Evolutionary conservation across 2,888 invertebrate species (phyloP).

Genomic region (Pedicia rivosa): DNA sequence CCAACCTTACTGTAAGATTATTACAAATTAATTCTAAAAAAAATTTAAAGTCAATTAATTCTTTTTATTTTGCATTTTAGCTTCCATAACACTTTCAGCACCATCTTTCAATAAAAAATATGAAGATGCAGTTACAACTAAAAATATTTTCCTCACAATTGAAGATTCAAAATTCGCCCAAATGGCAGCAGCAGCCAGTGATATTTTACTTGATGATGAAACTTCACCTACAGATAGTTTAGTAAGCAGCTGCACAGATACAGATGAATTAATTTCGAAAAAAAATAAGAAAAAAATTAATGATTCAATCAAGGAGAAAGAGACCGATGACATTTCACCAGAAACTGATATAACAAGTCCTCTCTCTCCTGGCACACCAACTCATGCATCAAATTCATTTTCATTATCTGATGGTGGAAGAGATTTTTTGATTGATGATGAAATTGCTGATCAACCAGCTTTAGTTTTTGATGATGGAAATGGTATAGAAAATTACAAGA

Average conservation of each 20-base stretch:
- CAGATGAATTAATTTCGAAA: slow-evolving; percentile 20
- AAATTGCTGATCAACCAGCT: slow-evolving; percentile 81
- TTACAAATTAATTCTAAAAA: no score
- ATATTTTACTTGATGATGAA: slow-evolving; percentile 61
- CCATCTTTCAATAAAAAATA: slow-evolving; percentile 5
- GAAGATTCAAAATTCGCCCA: slow-evolving; percentile 46
- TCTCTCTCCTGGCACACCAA: slow-evolving; percentile 59
- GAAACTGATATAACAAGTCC: slow-evolving; percentile 31
- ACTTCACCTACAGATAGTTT: slow-evolving; percentile 70
- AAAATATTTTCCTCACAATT: slow-evolving; percentile 11
- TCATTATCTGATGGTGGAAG: slow-evolving; percentile 62
- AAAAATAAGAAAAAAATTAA: slow-evolving; percentile 19
- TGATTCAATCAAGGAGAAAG: slow-evolving; percentile 19
- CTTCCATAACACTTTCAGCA: slow-evolving; percentile 9
- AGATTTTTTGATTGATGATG: slow-evolving; percentile 73
- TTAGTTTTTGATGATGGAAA: slow-evolving; percentile 38
- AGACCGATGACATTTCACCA: slow-evolving; percentile 31
- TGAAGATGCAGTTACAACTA: not conserved
- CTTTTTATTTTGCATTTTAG: slow-evolving; percentile 5
- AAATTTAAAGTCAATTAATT: not conserved
- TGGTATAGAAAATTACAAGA: no score
- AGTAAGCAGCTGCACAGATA: slow-evolving; percentile 32
- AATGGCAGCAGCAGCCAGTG: slow-evolving; percentile 51
- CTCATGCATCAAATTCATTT: slow-evolving; percentile 60
- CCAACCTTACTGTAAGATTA: slow-evolving; percentile 10